phyloP scores from a whole-genome alignment of 2,797 vertebrate species.

The Acrocephalus scirpaceus region DNA sequence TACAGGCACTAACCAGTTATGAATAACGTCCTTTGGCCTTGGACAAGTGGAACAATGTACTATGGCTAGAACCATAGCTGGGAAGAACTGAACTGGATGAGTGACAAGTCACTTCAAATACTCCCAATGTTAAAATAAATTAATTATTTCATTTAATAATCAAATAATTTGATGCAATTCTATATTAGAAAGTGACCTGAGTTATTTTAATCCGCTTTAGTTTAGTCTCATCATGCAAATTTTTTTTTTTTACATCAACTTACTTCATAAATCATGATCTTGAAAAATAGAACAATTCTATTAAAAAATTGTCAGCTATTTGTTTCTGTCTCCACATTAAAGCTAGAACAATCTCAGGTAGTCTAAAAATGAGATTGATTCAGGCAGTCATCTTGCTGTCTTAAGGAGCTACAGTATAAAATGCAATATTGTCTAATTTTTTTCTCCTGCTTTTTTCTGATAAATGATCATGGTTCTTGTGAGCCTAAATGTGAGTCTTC shows the following conservation, averaged over 20 bases:
- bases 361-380: background rate
- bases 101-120: background rate
- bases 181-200: background rate
- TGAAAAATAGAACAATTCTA: background rate
- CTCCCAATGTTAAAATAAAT: background rate
- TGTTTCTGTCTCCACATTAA: background rate
- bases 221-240: background rate
- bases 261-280: background rate
- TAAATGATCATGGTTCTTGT: background rate
- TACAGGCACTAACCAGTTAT: background rate
- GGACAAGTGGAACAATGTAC: background rate
- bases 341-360: background rate
- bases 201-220: background rate
- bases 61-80: background rate
- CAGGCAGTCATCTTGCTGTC: background rate
- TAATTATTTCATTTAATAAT: background rate
- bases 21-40: background rate
- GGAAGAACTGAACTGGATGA: background rate
- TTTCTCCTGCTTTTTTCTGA: background rate
- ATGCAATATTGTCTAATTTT: background rate
- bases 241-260: background rate
- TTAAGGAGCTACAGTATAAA: background rate
- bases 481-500: background rate
- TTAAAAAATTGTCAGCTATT: background rate
- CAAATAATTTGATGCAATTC: background rate